Evolutionary conservation across 2,888 invertebrate genomes (phyloP), one percentile per base, ranked within the genome.

Genomic region (Lamproptera curius): DNA sequence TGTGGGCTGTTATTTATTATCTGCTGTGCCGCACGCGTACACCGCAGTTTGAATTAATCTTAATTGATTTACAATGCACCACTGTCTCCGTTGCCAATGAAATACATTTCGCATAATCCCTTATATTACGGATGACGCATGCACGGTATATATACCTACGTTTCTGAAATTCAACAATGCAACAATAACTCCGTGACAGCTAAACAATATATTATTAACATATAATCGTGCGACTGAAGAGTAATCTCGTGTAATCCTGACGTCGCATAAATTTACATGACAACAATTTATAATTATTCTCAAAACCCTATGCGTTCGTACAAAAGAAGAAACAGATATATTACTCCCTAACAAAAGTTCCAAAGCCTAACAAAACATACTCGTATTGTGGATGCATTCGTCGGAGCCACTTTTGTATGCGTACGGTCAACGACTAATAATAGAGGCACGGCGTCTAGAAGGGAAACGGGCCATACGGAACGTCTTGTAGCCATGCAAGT

Each of bases 401-500:
- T n/a, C 13, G 13, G 10, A 33, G 26, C 16, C 11, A 38, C 37
- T 42, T 16, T 40, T 11, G 33, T 35, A 28, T 28, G 14, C 15
- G 26, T 48, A 48, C 33, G 36, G 41, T 41, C 28, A 37, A 44
- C 39, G 40, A 11, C 31, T 44, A 44, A 44, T 44, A 50, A 49
- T 49, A 53, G 43, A 26, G 31, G 34, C 41, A n/a, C 31, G 50
- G 38, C 46, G 46, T 41, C 46, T 44, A 38, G 33, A 43, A 46
- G 28, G 38, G 44, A 52, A 52, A 50, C 40, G 45, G 37, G 36
- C 42, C 46, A 41, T 35, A 41, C 39, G 35, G 34, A 40, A 45
- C 42, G 6, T 37, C 40, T 37, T 34, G 46, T 34, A 39, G 42
- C 44, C 40, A 48, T 57, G 58, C 62, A 65, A 53, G 60, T 61